These are phyloP conservation scores for Lepidonotus clava DNA, from an alignment of 2,888 invertebrate species.

Conservation along the genomic window DNA sequence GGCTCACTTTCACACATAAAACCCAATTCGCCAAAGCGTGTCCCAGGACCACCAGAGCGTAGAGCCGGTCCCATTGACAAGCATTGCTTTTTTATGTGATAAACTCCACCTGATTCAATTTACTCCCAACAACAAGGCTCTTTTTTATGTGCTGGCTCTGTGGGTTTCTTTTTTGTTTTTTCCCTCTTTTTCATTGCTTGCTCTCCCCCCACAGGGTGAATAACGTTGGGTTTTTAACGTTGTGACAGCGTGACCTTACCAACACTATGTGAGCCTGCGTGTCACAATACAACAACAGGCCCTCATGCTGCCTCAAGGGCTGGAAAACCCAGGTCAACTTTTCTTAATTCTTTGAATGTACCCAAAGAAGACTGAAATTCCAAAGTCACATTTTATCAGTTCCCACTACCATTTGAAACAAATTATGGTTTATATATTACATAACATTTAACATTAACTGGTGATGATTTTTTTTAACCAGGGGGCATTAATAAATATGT, in stretches of 20 bases:
- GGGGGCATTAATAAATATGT: background rate
- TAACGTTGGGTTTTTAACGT: conserved; percentile 6
- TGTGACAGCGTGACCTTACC: conserved; percentile 18
- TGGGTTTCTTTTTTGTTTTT: no score
- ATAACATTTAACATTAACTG: background rate
- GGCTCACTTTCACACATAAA: background rate
- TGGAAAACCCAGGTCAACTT: background rate
- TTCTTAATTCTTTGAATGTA: conserved; percentile 20
- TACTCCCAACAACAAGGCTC: background rate
- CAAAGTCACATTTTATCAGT: no score
- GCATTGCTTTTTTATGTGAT: conserved; percentile 29
- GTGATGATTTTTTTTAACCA: background rate
- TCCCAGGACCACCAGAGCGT: background rate
- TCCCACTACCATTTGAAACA: background rate
- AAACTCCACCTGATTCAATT: conserved; percentile 31
- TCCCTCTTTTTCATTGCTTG: background rate
- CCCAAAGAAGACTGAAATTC: no score
- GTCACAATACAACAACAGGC: conserved; percentile 49
- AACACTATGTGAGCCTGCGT: conserved; percentile 14
- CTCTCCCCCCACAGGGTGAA: background rate
- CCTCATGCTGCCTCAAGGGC: conserved; percentile 27
- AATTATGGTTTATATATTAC: background rate
- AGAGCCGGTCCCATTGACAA: background rate
- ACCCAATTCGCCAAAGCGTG: background rate
- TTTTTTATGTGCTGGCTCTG: conserved; percentile 19